Evolutionary conservation across 1,140 invertebrate species (phyloP).

Genomic region (Drosophila tropicalis): DNA sequence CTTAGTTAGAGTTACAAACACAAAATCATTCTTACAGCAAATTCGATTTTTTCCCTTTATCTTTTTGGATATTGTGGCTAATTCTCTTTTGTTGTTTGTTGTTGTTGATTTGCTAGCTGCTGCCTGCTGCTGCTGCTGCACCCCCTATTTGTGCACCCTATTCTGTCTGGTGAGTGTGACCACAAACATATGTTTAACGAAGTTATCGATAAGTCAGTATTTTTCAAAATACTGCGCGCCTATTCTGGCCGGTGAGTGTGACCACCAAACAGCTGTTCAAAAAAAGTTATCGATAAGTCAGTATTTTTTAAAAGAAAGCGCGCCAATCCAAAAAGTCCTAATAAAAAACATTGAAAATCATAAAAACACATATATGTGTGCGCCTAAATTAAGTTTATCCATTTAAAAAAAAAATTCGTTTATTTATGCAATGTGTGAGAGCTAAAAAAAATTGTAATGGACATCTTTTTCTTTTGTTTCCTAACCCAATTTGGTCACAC

Average conservation of each 20-base stretch:
- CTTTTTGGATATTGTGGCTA: constrained; percentile 13
- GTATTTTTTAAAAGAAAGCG: no score
- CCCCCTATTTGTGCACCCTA: constrained; percentile 2
- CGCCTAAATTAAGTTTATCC: no score
- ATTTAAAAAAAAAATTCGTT: no score
- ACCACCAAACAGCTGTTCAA: neutral
- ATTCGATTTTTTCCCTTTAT: constrained; percentile 22
- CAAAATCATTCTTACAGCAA: constrained; percentile 15
- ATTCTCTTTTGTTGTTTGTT: constrained; percentile 16
- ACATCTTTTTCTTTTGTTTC: no score
- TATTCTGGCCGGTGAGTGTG: constrained; percentile 6
- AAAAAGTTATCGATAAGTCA: no score
- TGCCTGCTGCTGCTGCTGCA: constrained; percentile 5
- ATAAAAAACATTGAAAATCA: no score
- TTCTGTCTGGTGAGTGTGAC: constrained; percentile 11
- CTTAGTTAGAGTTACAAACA: constrained; percentile 6
- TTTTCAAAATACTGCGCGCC: neutral
- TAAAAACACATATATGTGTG: no score
- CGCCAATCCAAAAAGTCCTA: no score
- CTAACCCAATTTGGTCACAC: neutral
- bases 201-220: no score
- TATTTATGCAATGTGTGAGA: no score
- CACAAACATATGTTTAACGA: neutral
- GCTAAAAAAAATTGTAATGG: no score
- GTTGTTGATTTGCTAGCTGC: constrained; percentile 13